Evolutionary conservation across 2,888 invertebrate species (phyloP), one percentile per base, ranked within the genome.

Genomic region (Spisula solida): DNA sequence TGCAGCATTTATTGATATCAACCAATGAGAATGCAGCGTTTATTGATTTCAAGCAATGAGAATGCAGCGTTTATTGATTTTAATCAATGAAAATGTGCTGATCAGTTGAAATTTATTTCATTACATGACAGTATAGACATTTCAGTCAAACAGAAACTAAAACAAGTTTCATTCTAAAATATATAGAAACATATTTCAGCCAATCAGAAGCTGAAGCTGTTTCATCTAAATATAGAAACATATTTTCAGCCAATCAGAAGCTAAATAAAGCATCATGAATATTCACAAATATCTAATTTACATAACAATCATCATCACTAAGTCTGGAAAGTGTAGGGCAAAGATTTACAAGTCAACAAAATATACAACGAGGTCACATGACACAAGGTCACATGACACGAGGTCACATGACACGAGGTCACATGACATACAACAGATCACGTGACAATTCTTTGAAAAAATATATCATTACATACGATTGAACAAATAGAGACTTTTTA

Each of bases 371-470:
- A 66, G n/a, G 25, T 66, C 25, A 66, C 60, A 66, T 51, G 60
- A 66, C 60, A 66, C 41, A 41, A 41, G 41, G 41, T 41, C 41
- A 41, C 41, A 41, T 41, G 41, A 41, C 41, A 41, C 2, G 4
- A 41, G 41, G 8, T 41, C 41, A 41, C 41, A 41, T 41, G 41
- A 41, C 41, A 41, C 8, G 41, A 41, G 41, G 41, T 41, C 41
- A 41, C 41, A 41, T 41, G 41, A 41, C 41, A 41, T 41, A 41
- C 41, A 41, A 41, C 41, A 41, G 41, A 41, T 41, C 25, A 66
- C 60, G 25, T 51, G 60, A 66, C 60, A 66, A n/a, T 66, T 66
- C 60, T n/a, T 66, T 66, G 60, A 66, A 66, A 66, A 66, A 66
- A 66, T 66, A 66, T 66, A 66, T 66, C 60, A 56, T 56, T 20